phyloP scores from a whole-genome alignment of 1,140 invertebrate species.

The Pseudomyrmex flavicornis region DNA sequence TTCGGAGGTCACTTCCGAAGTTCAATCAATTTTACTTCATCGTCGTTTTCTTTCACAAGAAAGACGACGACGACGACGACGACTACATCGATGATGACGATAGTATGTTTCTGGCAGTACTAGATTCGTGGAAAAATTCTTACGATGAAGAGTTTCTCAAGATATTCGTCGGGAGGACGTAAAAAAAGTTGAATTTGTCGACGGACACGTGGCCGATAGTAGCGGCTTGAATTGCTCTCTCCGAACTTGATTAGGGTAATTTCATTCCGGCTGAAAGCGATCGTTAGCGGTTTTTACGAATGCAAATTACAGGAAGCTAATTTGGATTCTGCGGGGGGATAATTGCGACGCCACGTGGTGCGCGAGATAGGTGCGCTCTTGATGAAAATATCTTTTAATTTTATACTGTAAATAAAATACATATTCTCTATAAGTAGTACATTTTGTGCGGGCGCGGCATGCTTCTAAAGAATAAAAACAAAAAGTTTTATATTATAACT shows the following conservation, averaged over 20 bases:
- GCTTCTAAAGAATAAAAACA: neutral
- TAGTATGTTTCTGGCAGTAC: conserved; percentile 14
- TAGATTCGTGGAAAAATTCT: conserved; percentile 49
- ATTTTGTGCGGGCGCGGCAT: neutral
- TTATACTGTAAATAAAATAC: neutral
- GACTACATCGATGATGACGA: conserved; percentile 35
- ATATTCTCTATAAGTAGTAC: neutral
- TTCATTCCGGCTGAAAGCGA: conserved; percentile 53
- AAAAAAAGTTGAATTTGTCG: conserved; percentile 59
- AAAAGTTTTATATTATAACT: neutral
- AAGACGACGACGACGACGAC: conserved; percentile 16
- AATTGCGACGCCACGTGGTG: conserved; percentile 46
- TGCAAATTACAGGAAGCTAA: conserved; percentile 54
- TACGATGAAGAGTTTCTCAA: conserved; percentile 13
- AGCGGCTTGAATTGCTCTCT: conserved; percentile 39
- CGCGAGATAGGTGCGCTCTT: conserved; percentile 31
- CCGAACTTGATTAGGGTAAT: conserved; percentile 58
- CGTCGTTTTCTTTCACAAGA: conserved; percentile 64
- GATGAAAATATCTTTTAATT: conserved; percentile 20
- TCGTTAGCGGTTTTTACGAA: conserved; percentile 59
- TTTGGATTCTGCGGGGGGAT: conserved; percentile 39
- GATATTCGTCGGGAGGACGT: neutral
- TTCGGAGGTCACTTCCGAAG: conserved; percentile 21
- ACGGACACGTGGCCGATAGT: conserved; percentile 27
- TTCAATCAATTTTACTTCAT: conserved; percentile 76